Evolutionary conservation across 92 coral and sea anemone species (phyloP).

Genomic region (Plumapathes pennacea): DNA sequence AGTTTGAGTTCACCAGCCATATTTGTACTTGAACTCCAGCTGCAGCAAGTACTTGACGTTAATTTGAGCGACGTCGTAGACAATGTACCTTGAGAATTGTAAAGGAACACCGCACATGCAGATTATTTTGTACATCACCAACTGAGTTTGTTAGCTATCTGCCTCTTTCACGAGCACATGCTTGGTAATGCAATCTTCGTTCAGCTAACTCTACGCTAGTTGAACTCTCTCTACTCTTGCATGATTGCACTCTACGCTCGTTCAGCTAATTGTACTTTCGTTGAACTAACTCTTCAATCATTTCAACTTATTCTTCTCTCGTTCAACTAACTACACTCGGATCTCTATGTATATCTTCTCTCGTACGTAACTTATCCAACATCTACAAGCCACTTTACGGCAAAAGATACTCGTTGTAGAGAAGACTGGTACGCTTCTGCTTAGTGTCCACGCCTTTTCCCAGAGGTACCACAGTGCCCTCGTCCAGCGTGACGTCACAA

Average conservation of each 20-base stretch:
- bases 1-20: conserved; percentile 58
- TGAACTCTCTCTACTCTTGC: too few relatives aligned
- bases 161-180: not conserved
- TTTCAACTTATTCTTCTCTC: too few relatives aligned
- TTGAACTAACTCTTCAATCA: too few relatives aligned
- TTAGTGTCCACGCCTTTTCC: conserved; percentile 68
- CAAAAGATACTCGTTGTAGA: conserved; percentile 99
- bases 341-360: too few relatives aligned
- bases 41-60: conserved; percentile 87
- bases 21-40: conserved; percentile 82
- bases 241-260: too few relatives aligned
- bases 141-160: too few relatives aligned
- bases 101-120: conserved; percentile 35
- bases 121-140: too few relatives aligned
- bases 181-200: not conserved
- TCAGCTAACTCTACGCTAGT: not conserved
- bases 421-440: conserved; percentile 49
- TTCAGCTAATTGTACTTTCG: too few relatives aligned
- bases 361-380: too few relatives aligned
- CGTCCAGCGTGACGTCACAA: conserved; percentile 40
- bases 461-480: conserved; percentile 85
- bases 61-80: conserved; percentile 94
- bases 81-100: conserved; percentile 76
- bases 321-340: too few relatives aligned
- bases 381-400: too few relatives aligned